Evolutionary conservation across 2,113 vertebrate genomes (phyloP).

Genomic region (Shinisaurus crocodilurus): DNA sequence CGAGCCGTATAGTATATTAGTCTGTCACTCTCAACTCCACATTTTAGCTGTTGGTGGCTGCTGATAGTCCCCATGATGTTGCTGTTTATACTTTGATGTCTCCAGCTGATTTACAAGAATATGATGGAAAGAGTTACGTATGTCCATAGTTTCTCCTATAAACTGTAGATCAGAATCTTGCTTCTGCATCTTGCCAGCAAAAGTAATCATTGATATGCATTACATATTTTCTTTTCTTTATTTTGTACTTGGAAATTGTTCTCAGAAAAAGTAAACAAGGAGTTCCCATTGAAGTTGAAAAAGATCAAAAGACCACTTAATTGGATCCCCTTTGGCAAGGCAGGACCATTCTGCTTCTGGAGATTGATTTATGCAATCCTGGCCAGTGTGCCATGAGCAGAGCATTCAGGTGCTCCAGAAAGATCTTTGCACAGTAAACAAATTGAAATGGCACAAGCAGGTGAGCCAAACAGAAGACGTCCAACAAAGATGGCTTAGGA

Average conservation of each 20-base stretch:
- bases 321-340: neutral
- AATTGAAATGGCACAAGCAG: no score
- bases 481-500: neutral
- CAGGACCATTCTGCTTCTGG: neutral
- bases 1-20: neutral
- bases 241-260: neutral
- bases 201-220: neutral
- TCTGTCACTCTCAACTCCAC: neutral
- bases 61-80: neutral
- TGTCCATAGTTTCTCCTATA: neutral
- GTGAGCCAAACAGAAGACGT: neutral
- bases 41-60: neutral
- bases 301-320: neutral
- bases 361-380: neutral
- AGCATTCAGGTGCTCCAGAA: neutral
- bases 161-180: neutral
- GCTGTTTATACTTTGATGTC: neutral
- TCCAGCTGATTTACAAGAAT: neutral
- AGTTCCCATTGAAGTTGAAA: neutral
- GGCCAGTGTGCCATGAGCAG: neutral
- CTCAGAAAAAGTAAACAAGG: neutral
- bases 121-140: neutral
- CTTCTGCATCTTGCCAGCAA: neutral
- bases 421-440: neutral
- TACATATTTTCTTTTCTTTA: no score